phyloP scores from a whole-genome alignment of 2,113 vertebrate genomes.

The Tylochromis polylepis region DNA sequence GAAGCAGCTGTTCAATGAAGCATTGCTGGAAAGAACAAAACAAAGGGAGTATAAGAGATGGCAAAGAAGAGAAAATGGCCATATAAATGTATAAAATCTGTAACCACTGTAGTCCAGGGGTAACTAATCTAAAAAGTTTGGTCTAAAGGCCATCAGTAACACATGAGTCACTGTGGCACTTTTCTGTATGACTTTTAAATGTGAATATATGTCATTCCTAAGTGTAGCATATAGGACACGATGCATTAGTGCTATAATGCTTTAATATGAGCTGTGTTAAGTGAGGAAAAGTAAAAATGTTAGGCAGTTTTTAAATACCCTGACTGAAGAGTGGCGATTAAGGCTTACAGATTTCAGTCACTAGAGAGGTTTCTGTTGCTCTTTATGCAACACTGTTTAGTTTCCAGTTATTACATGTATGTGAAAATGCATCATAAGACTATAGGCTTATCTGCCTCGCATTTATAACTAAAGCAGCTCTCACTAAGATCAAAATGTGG shows the following conservation, averaged over 20 bases:
- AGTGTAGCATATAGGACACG: slow-evolving; percentile 30
- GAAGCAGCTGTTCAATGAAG: slow-evolving; percentile 47
- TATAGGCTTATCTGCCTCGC: background rate
- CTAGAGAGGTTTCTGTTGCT: slow-evolving; percentile 33
- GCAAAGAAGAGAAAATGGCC: background rate
- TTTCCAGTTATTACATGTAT: background rate
- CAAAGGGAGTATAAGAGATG: background rate
- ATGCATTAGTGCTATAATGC: slow-evolving; percentile 20
- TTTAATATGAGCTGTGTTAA: background rate
- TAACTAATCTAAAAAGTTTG: background rate
- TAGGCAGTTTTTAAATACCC: slow-evolving; percentile 39
- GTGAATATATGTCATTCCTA: background rate
- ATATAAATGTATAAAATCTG: background rate
- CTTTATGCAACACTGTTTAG: background rate
- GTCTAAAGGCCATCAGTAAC: background rate
- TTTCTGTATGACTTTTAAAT: background rate
- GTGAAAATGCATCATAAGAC: background rate
- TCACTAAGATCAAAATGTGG: background rate
- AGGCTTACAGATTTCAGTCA: slow-evolving; percentile 39
- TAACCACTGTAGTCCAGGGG: background rate
- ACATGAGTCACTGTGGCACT: background rate
- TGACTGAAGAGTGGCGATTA: background rate
- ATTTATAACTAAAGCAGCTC: background rate
- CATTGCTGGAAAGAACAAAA: background rate
- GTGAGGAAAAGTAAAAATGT: background rate